A percentile compares a stretch with the other conserved stretches of the same genome.
Evolutionary conservation across 2,888 invertebrate species (phyloP).

Genomic region (Eupithecia vulgata): DNA sequence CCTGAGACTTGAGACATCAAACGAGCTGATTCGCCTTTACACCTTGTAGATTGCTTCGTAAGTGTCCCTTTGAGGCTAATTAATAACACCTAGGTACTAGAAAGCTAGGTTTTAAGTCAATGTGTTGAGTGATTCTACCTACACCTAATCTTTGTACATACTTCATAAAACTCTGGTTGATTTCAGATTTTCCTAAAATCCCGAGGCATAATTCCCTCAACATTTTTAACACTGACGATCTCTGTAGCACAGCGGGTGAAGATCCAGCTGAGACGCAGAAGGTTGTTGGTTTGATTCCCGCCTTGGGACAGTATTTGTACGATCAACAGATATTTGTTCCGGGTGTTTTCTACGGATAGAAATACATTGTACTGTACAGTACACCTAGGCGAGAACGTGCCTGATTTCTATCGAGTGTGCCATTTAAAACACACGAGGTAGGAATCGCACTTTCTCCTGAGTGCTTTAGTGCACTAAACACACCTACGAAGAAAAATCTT

Average conservation of each 20-base stretch:
- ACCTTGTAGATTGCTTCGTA: slow-evolving; percentile 50
- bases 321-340: background rate
- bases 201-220: background rate
- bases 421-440: too few species aligned
- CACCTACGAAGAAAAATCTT: too few species aligned
- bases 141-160: background rate
- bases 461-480: too few species aligned
- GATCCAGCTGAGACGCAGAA: background rate
- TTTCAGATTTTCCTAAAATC: background rate
- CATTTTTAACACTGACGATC: too few species aligned
- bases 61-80: slow-evolving; percentile 32
- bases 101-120: background rate
- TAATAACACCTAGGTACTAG: slow-evolving; percentile 24
- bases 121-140: background rate
- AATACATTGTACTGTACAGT: too few species aligned
- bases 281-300: background rate
- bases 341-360: too few species aligned
- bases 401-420: too few species aligned
- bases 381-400: too few species aligned
- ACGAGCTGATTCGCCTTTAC: slow-evolving; percentile 69
- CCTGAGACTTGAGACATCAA: slow-evolving; percentile 57
- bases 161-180: background rate
- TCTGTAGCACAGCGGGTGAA: background rate
- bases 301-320: background rate
- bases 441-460: too few species aligned